Evolutionary conservation across 2,888 invertebrate genomes (phyloP), one percentile per base, ranked within the genome.

Genomic region (Tetrapedia diversipes): DNA sequence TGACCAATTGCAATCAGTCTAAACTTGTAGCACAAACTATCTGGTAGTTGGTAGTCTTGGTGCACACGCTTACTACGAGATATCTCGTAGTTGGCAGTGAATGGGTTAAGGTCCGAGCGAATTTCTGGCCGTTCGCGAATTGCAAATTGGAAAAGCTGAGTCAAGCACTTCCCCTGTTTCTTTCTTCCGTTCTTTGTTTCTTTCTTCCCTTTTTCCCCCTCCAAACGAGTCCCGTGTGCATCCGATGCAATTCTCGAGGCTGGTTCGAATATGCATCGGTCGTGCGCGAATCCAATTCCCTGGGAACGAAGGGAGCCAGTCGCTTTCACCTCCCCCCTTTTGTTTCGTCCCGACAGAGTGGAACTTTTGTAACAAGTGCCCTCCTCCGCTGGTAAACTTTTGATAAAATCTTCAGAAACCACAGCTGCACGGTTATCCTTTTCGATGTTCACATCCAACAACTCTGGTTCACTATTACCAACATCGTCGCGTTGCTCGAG

Each of bases 331-430:
- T 70, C 32, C 51, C 67, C 34, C 63, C 64, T 68, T 73, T 81
- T 74, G 77, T 81, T 80, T 77, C 54, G 63, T 45, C 59, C 14
- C 54, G 66, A 37, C 32, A 64, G 45, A 57, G 57, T 10, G 70
- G 56, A 77, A 80, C 69, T 80, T 79, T 53, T 49, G 65, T 69
- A 76, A 66, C 70, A 66, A 77, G 66, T 77, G 67, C 54, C 53
- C 67, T 49, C 37, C 53, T 43, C 41, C n/a, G n/a, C 27, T 16
- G 51, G 45, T 59, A 64, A 80, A 80, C 70, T 80, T 68, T 47
- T 45, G 70, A 80, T 73, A 73, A 71, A 81, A 81, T 80, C 66
- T 79, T 73, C 70, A 59, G 43, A 39, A 56, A 43, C 41, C 27
- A 54, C 22, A 49, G 14, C 64, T 47, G n/a, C n/a, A 67, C n/a